phyloP scores from a whole-genome alignment of 2,113 vertebrate species.

The Poeciliopsis occidentalis region DNA sequence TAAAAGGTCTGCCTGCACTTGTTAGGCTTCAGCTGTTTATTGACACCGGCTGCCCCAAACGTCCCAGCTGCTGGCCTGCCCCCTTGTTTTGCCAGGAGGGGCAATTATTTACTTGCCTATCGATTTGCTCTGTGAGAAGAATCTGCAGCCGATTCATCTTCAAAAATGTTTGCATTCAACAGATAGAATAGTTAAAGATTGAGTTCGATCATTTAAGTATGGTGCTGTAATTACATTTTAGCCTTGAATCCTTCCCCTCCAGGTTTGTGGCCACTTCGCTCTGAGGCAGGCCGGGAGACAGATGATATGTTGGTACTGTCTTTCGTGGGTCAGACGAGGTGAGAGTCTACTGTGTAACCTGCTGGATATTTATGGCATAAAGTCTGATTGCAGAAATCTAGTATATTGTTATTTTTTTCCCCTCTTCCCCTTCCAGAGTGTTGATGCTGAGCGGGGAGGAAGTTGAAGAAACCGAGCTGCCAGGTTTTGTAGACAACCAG shows the following conservation, averaged over 20 bases:
- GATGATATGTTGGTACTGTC: slow-evolving; percentile 97
- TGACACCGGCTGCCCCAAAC: slow-evolving; percentile 54
- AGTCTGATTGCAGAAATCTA: slow-evolving; percentile 13
- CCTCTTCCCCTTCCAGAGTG: slow-evolving; percentile 78
- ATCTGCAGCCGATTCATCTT: slow-evolving; percentile 20
- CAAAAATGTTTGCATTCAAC: slow-evolving; percentile 31
- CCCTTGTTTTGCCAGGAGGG: slow-evolving; percentile 47
- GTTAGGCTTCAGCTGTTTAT: slow-evolving; percentile 65
- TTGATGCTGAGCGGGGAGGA: slow-evolving; percentile 97
- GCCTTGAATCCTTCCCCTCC: slow-evolving; percentile 26
- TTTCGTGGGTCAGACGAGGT: slow-evolving; percentile 98
- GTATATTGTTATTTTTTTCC: slow-evolving; percentile 11
- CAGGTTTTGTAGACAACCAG: slow-evolving; percentile 96
- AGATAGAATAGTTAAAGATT: slow-evolving; percentile 30
- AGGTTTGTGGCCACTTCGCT: slow-evolving; percentile 96
- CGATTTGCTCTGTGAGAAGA: slow-evolving; percentile 36
- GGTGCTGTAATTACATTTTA: slow-evolving; percentile 1
- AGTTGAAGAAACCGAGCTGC: slow-evolving; percentile 95
- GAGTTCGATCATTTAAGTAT: background rate
- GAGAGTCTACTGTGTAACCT: slow-evolving; percentile 37
- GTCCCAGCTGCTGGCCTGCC: slow-evolving; percentile 39
- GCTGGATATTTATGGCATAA: slow-evolving; percentile 24
- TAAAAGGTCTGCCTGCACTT: slow-evolving; percentile 48
- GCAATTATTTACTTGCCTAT: slow-evolving; percentile 65
- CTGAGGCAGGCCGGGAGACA: slow-evolving; percentile 88